A percentile compares a stretch with the other conserved stretches of the same genome.
These are phyloP conservation scores for Tetanocera ferruginea DNA, from an alignment of 2,888 invertebrate genomes.

Conservation along the genomic window DNA sequence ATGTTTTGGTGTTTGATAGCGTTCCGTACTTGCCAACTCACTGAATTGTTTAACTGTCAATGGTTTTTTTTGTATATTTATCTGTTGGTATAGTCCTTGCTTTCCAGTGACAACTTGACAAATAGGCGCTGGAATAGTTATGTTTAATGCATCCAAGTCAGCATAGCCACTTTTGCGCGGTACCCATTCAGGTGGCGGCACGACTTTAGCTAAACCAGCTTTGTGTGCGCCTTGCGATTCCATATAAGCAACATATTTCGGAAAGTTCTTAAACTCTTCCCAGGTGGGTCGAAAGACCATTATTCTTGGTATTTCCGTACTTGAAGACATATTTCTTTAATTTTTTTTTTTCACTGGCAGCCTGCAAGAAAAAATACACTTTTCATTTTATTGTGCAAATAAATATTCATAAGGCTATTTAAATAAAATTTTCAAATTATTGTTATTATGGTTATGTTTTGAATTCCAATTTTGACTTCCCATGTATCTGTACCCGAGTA, in stretches of 20 bases:
- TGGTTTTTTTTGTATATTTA: conserved; percentile 94
- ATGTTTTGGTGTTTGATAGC: conserved; percentile 83
- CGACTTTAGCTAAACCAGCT: conserved; percentile 95
- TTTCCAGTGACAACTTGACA: conserved; percentile 95
- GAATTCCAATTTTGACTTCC: no score
- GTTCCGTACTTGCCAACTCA: conserved; percentile 85
- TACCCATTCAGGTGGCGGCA: conserved; percentile 96
- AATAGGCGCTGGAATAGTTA: conserved; percentile 94
- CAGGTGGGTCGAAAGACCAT: conserved; percentile 90
- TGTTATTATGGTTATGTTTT: no score
- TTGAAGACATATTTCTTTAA: conserved; percentile 46
- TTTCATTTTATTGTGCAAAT: no score
- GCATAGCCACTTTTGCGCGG: conserved; percentile 89
- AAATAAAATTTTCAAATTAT: no score
- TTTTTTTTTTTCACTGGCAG: neutral
- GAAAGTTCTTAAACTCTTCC: conserved; percentile 97
- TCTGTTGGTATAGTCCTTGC: conserved; percentile 95
- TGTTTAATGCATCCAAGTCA: conserved; percentile 82
- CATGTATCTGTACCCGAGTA: no score
- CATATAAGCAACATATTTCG: conserved; percentile 90
- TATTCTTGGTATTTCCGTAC: conserved; percentile 64
- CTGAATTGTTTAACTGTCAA: conserved; percentile 92
- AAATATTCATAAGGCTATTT: no score
- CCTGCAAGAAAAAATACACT: no score
- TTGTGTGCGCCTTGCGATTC: conserved; percentile 94